Conservation (phyloP, 2,888 invertebrate genomes). For the Oscheius sp. region DNA sequence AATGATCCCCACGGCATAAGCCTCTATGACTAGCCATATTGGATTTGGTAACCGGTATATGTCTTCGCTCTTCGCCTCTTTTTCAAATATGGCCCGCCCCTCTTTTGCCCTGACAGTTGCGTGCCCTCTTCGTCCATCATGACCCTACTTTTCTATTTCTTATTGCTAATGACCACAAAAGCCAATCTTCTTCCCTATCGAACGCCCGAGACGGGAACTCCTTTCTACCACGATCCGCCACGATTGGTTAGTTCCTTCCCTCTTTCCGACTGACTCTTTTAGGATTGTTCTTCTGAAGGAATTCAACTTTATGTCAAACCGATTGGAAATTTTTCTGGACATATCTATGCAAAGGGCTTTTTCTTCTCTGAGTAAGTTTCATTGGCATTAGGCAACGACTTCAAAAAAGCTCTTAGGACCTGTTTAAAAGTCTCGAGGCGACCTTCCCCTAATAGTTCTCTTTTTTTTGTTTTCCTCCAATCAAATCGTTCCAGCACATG, state of each 20-base stretch:
- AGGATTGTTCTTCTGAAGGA: slow-evolving; percentile 62
- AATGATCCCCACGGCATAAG: slow-evolving; percentile 10
- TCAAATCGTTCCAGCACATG: slow-evolving; percentile 43
- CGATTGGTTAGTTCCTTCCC: background rate
- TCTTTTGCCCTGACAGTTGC: slow-evolving; percentile 16
- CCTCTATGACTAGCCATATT: slow-evolving; percentile 15
- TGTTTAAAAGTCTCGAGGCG: too few species aligned
- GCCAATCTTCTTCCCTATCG: background rate
- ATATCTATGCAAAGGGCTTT: slow-evolving; percentile 68
- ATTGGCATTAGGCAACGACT: background rate
- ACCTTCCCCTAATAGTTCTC: too few species aligned
- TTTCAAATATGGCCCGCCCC: slow-evolving; percentile 11
- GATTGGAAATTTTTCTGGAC: slow-evolving; percentile 59
- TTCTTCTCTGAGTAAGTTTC: slow-evolving; percentile 50
- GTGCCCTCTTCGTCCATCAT: slow-evolving; percentile 13
- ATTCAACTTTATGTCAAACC: slow-evolving; percentile 57
- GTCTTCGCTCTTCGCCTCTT: slow-evolving; percentile 10
- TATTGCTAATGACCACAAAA: background rate
- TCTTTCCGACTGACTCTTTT: slow-evolving; percentile 3
- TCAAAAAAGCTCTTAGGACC: too few species aligned
- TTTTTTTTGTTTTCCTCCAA: too few species aligned
- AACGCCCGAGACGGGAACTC: background rate
- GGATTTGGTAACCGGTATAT: slow-evolving; percentile 29
- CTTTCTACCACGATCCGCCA: slow-evolving; percentile 17
- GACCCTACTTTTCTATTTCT: background rate